Base-by-base conservation (phyloP, 1,140 invertebrate species). In the Diprion similis region DNA sequence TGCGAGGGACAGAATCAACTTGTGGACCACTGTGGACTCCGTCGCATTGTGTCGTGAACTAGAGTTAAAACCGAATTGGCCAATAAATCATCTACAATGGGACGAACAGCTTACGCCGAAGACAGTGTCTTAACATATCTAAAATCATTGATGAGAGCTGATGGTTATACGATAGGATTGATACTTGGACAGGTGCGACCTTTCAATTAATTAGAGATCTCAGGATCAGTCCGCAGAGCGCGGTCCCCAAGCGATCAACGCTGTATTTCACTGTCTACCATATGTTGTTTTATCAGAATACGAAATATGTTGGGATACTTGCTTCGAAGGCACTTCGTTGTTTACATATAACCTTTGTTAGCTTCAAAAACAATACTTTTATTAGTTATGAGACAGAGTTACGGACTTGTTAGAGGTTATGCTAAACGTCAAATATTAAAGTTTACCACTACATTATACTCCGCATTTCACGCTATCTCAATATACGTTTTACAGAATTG, bases 181-280 rank as follows among this genome's bases (percentile, higher is more conserved):
- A 91, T 93, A 84, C 85, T 93, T 72, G 92, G 92, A 77, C 92
- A 93, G 89, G 92, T 93, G 87, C 80, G 82, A 75, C 68, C 76
- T 76, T 73, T 73, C 24, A 74, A 59, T 15, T 59, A 59, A 70
- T 76, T 45, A 37, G 24, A 37, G 24, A 76, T 70, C 68, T 70
- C 68, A 72, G 71, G 19, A 46, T 68, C 69, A 51, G 15, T 19
- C 59, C 71, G n/a, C 71, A 46, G 46, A 71, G 59, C 75, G 46
- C 18, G 47, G 6, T 73, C n/a, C 74, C 72, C 70, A 51, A 66
- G 17, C 59, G 37, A 10, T 45, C 71, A 68, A 74, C 46, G 68
- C 11, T 37, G 68, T 71, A 71, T 24, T 46, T 65, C 48, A 71
- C 71, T n/a, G 13, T 19, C 2, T 0, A 13, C 46, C 8, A 6